phyloP scores from a whole-genome alignment of 2,113 vertebrate genomes.

The Ictalurus punctatus region DNA sequence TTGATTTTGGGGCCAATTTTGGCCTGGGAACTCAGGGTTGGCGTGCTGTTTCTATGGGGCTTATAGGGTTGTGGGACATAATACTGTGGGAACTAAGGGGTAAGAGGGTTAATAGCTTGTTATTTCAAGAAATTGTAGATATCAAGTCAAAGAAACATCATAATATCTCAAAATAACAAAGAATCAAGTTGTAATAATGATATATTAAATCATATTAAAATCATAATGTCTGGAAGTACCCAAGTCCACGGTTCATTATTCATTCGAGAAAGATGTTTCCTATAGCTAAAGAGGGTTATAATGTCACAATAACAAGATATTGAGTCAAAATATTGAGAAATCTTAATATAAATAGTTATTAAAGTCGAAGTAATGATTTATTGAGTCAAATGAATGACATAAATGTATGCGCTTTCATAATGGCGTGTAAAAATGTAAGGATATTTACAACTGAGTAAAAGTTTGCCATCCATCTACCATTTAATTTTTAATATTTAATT shows the following conservation, averaged over 20 bases:
- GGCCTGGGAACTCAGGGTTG: too few relatives aligned
- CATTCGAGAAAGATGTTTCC: not conserved
- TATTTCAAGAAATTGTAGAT: not conserved
- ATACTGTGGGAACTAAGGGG: too few relatives aligned
- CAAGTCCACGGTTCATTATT: not conserved
- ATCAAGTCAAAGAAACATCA: not conserved
- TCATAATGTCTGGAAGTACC: not conserved
- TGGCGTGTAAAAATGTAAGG: not conserved
- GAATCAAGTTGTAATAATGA: too few relatives aligned
- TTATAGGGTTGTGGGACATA: too few relatives aligned
- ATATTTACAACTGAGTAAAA: not conserved
- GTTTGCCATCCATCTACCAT: not conserved
- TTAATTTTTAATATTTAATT: not conserved
- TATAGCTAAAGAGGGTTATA: not conserved
- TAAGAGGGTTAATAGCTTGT: too few relatives aligned
- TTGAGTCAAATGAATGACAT: not conserved
- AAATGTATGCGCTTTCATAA: not conserved
- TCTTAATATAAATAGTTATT: not conserved
- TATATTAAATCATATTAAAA: not conserved
- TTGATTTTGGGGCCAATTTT: too few relatives aligned
- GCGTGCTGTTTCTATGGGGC: too few relatives aligned
- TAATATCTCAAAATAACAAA: not conserved
- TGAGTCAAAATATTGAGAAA: not conserved
- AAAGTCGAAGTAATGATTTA: not conserved
- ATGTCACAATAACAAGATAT: not conserved